These are phyloP conservation scores for Dicycla oo DNA, from an alignment of 2,888 invertebrate genomes.

Conservation along the genomic window DNA sequence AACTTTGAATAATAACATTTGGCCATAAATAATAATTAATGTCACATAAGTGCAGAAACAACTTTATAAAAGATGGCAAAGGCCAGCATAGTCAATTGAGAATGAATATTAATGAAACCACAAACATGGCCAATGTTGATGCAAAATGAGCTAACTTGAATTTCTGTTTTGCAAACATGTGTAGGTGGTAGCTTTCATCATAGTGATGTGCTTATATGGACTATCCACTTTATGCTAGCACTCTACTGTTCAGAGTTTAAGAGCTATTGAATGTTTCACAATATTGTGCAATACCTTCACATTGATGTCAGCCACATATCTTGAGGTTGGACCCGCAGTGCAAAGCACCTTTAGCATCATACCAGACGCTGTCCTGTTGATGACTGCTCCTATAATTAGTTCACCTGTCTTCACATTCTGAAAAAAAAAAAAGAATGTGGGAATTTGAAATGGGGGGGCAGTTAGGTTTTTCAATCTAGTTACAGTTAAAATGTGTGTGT, in stretches of 20 bases:
- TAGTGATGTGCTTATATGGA: conserved; percentile 32
- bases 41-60: neutral
- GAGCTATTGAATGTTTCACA: conserved; percentile 24
- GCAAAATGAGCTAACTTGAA: conserved; percentile 4
- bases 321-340: conserved; percentile 94
- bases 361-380: conserved; percentile 93
- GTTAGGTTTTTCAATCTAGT: neutral
- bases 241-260: neutral
- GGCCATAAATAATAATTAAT: conserved; percentile 43
- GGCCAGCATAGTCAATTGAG: conserved; percentile 12
- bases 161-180: conserved; percentile 9
- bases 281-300: conserved; percentile 92
- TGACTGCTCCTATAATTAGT: conserved; percentile 94
- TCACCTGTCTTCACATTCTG: conserved; percentile 94
- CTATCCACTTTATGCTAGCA: conserved; percentile 1
- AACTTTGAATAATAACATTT: conserved; percentile 20
- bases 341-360: conserved; percentile 96
- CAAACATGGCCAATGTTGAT: conserved; percentile 2
- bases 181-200: conserved; percentile 32
- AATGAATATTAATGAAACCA: conserved; percentile 31
- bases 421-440: conserved; percentile 26
- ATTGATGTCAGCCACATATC: conserved; percentile 96
- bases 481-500: too few species aligned
- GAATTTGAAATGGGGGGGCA: neutral
- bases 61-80: conserved; percentile 11